Conservation (phyloP, 2,797 vertebrate species). For the Takifugu rubripes region DNA sequence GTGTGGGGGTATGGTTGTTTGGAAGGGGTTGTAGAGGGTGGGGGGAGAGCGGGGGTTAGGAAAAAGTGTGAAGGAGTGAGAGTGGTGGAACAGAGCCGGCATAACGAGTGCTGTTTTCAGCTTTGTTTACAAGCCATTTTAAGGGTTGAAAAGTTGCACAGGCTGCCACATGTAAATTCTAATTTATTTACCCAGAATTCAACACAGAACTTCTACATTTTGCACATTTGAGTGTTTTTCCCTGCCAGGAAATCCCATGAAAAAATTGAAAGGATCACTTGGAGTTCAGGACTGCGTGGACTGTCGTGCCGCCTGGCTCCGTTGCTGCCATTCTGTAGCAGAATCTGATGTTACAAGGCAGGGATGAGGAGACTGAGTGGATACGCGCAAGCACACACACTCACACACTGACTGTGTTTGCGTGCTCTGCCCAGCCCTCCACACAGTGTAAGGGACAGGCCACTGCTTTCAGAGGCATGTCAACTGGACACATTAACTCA, state of each 20-base stretch:
- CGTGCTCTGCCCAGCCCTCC: conserved; percentile 53
- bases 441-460: conserved; percentile 66
- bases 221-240: conserved; percentile 5
- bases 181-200: conserved; percentile 1
- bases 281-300: conserved; percentile 2
- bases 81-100: conserved; percentile 26
- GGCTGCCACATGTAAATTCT: neutral
- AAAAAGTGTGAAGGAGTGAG: conserved; percentile 43
- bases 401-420: conserved; percentile 40
- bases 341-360: conserved; percentile 10
- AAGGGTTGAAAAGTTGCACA: conserved; percentile 30
- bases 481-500: conserved; percentile 80
- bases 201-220: neutral
- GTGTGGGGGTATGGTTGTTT: conserved; percentile 23
- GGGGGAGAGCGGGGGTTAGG: conserved; percentile 8
- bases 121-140: conserved; percentile 48
- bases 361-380: no score
- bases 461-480: conserved; percentile 76
- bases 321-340: conserved; percentile 8
- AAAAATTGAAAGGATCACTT: neutral
- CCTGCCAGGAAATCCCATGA: conserved; percentile 3
- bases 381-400: conserved; percentile 21
- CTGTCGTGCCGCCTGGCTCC: neutral
- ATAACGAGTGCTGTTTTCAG: conserved; percentile 53
- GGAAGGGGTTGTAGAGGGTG: conserved; percentile 24